phyloP scores from a whole-genome alignment of 1,140 invertebrate genomes.

The Stegodyphus dumicola region DNA sequence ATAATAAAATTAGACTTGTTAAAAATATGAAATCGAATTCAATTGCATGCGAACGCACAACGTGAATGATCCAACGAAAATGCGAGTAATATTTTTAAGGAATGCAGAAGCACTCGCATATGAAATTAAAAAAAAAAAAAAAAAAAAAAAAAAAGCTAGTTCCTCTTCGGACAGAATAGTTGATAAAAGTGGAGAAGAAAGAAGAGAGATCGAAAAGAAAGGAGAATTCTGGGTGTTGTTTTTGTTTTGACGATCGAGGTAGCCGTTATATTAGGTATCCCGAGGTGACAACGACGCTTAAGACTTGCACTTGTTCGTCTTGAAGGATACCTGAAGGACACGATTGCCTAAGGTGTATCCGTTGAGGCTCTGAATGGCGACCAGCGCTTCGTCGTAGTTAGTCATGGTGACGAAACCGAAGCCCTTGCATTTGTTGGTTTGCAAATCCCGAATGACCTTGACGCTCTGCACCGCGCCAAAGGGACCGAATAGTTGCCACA shows the following conservation, averaged over 20 bases:
- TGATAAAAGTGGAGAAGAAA: not conserved
- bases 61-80: no score
- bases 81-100: not conserved
- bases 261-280: not conserved
- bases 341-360: slow-evolving; percentile 97
- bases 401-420: slow-evolving; percentile 99
- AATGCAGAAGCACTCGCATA: not conserved
- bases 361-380: slow-evolving; percentile 97
- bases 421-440: slow-evolving; percentile 99
- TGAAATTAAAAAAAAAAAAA: not conserved
- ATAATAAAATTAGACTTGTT: no score
- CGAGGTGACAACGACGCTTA: slow-evolving; percentile 59
- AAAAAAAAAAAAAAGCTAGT: not conserved
- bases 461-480: slow-evolving; percentile 99
- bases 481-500: slow-evolving; percentile 99
- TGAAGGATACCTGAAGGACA: slow-evolving; percentile 98
- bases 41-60: no score
- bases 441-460: slow-evolving; percentile 96
- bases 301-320: slow-evolving; percentile 76
- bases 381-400: slow-evolving; percentile 97
- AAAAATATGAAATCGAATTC: no score
- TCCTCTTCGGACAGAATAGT: not conserved
- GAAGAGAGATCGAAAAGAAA: not conserved
- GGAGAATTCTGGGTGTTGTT: not conserved
- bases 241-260: slow-evolving; percentile 2